Evolutionary conservation across 2,113 vertebrate genomes (phyloP).

Genomic region (Cairina moschata): DNA sequence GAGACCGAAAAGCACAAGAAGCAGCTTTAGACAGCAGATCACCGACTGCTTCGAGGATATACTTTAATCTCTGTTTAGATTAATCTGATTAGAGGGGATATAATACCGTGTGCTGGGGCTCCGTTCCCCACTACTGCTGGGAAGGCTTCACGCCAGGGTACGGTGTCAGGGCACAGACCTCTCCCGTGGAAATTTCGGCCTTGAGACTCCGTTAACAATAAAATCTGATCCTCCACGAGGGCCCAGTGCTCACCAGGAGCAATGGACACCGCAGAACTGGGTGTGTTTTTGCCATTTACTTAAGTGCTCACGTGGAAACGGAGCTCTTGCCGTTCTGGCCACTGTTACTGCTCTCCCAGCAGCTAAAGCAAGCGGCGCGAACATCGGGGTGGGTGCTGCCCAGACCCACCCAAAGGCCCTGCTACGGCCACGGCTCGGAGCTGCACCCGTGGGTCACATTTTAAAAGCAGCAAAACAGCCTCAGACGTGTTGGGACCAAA

Average conservation of each 20-base stretch:
- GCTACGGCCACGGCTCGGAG: accelerated
- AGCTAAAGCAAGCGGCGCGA: accelerated
- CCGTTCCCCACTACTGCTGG: neutral
- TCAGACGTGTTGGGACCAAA: neutral
- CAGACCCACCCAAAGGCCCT: neutral
- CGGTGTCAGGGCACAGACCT: accelerated
- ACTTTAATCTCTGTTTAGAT: neutral
- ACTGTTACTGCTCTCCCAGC: too few species aligned
- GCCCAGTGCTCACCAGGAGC: neutral
- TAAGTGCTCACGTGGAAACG: neutral
- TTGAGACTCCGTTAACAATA: accelerated
- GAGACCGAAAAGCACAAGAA: neutral
- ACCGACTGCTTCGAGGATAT: neutral
- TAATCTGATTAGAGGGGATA: neutral
- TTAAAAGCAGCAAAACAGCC: neutral
- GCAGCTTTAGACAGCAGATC: neutral
- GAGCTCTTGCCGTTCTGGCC: neutral
- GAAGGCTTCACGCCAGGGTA: neutral
- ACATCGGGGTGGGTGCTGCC: accelerated
- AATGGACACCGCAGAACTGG: accelerated
- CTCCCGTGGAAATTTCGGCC: neutral
- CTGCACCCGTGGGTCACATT: accelerated
- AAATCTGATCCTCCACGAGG: neutral
- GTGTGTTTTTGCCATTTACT: accelerated
- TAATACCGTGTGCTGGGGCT: neutral